Conservation (phyloP, 2,888 invertebrate species). For the Aricia artaxerxes region DNA sequence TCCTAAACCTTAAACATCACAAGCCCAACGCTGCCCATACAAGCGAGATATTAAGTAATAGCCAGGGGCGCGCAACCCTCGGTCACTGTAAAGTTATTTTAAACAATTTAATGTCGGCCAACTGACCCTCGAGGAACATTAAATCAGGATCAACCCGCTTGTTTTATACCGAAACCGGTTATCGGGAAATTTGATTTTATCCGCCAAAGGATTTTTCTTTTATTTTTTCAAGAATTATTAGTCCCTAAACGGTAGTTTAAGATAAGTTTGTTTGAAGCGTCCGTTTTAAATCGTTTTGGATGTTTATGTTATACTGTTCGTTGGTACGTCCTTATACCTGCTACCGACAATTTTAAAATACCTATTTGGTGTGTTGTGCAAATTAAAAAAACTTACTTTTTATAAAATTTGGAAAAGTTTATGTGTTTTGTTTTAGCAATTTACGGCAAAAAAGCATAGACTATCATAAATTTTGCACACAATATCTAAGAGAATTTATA, state of each 20-base stretch:
- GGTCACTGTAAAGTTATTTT: conserved; percentile 65
- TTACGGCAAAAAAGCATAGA: too few relatives aligned
- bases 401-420: too few relatives aligned
- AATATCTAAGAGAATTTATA: too few relatives aligned
- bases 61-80: conserved; percentile 58
- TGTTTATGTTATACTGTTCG: neutral
- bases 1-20: conserved; percentile 39
- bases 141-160: conserved; percentile 58
- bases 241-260: conserved; percentile 63
- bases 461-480: too few relatives aligned
- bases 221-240: conserved; percentile 70
- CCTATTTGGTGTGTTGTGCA: too few relatives aligned
- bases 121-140: conserved; percentile 66
- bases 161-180: conserved; percentile 59
- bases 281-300: neutral
- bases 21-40: conserved; percentile 17
- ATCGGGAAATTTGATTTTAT: conserved; percentile 65
- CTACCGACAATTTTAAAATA: too few relatives aligned
- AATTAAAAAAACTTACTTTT: too few relatives aligned
- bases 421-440: too few relatives aligned
- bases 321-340: neutral
- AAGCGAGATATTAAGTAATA: conserved; percentile 48
- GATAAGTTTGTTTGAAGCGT: conserved; percentile 29
- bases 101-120: conserved; percentile 62
- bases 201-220: conserved; percentile 63